A percentile compares a stretch with the other conserved stretches of the same genome.
Conservation (phyloP, 2,888 invertebrate genomes). For the Cataglyphis rosenhaueri region DNA sequence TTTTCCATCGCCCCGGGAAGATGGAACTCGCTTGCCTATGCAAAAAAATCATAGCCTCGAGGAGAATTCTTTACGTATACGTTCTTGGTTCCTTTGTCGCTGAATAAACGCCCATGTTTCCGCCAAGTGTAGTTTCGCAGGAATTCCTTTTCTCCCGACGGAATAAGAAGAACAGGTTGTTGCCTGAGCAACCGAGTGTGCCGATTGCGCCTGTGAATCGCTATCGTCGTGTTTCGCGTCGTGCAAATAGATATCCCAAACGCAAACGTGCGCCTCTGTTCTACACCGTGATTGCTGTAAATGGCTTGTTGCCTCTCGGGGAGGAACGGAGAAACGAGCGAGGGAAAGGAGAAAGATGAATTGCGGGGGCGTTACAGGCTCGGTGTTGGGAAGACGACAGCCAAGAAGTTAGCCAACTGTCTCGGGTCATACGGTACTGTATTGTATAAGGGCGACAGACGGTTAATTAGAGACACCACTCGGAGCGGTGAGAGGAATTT, state of each 20-base stretch:
- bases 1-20: neutral
- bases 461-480: constrained; percentile 64
- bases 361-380: constrained; percentile 45
- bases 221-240: constrained; percentile 18
- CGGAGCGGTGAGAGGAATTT: constrained; percentile 46
- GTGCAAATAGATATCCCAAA: constrained; percentile 4
- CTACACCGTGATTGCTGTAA: constrained; percentile 46
- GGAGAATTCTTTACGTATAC: constrained; percentile 25
- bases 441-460: constrained; percentile 52
- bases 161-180: constrained; percentile 9
- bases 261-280: neutral
- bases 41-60: constrained; percentile 11
- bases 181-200: neutral
- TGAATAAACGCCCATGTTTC: constrained; percentile 16
- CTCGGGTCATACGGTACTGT: constrained; percentile 48
- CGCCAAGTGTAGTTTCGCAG: constrained; percentile 1
- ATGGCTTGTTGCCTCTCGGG: constrained; percentile 36
- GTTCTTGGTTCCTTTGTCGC: constrained; percentile 14
- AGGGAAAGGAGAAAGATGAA: neutral
- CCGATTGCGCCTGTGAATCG: neutral
- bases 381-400: constrained; percentile 25
- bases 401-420: constrained; percentile 46
- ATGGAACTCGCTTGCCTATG: neutral
- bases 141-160: constrained; percentile 8
- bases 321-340: constrained; percentile 13